These are phyloP conservation scores for Rhinogobio ventralis DNA, from an alignment of 2,797 vertebrate genomes.

Conservation along the genomic window DNA sequence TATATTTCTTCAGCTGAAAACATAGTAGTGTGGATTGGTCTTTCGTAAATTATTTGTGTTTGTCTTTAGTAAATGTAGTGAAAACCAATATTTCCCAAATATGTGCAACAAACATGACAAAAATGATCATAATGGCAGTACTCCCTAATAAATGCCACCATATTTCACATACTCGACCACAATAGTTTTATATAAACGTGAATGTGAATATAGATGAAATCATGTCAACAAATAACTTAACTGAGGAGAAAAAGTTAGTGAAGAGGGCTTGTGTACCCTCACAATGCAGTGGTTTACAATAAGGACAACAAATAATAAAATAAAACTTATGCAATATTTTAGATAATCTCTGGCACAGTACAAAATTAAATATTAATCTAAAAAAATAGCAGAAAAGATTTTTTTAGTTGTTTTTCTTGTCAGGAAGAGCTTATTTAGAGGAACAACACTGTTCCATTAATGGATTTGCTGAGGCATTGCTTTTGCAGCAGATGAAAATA, in stretches of 20 bases:
- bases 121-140: neutral
- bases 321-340: conserved; percentile 56
- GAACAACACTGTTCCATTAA: conserved; percentile 37
- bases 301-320: conserved; percentile 58
- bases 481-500: conserved; percentile 44
- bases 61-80: conserved; percentile 12
- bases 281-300: conserved; percentile 40
- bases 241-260: neutral
- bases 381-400: conserved; percentile 47
- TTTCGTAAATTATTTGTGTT: neutral
- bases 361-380: conserved; percentile 63
- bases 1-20: neutral
- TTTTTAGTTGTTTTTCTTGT: conserved; percentile 28
- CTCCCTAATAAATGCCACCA: conserved; percentile 24
- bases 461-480: conserved; percentile 21
- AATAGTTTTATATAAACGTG: conserved; percentile 14
- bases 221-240: conserved; percentile 39
- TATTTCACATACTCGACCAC: conserved; percentile 17
- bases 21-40: neutral
- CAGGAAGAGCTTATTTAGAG: conserved; percentile 54
- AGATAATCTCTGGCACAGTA: conserved; percentile 57
- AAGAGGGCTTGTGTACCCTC: conserved; percentile 1
- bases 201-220: conserved; percentile 15
- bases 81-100: neutral
- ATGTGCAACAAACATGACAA: conserved; percentile 7